These are phyloP conservation scores for Mallateleia sp. DNA, from an alignment of 2,888 invertebrate genomes.

Conservation along the genomic window DNA sequence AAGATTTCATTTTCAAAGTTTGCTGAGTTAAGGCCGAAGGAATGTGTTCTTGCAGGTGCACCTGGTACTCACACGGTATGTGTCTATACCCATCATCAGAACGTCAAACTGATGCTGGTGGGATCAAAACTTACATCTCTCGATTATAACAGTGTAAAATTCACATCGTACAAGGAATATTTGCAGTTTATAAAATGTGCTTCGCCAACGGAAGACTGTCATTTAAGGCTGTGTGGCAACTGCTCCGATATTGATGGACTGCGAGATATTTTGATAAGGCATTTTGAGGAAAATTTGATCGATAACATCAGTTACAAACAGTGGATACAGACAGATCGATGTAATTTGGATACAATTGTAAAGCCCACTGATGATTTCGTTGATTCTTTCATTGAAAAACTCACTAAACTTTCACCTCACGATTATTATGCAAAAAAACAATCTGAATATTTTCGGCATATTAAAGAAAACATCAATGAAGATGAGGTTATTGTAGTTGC, in stretches of 20 bases:
- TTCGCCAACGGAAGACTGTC: slow-evolving; percentile 21
- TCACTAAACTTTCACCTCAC: slow-evolving; percentile 64
- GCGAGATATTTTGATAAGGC: not conserved
- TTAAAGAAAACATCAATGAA: slow-evolving; percentile 37
- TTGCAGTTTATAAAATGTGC: slow-evolving; percentile 9
- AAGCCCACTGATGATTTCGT: slow-evolving; percentile 69
- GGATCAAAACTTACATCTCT: slow-evolving; percentile 16
- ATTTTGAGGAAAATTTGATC: slow-evolving; percentile 1
- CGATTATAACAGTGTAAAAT: not conserved
- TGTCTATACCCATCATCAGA: slow-evolving; percentile 21
- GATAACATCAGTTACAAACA: slow-evolving; percentile 67
- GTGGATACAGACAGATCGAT: slow-evolving; percentile 72
- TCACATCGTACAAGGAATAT: slow-evolving; percentile 37
- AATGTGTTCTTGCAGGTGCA: slow-evolving; percentile 1
- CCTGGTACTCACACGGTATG: slow-evolving; percentile 40
- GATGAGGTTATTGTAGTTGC: slow-evolving; percentile 9
- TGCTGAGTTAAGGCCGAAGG: slow-evolving; percentile 22
- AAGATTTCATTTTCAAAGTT: slow-evolving; percentile 43
- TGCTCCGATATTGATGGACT: not conserved
- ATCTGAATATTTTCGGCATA: slow-evolving; percentile 44
- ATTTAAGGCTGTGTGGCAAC: slow-evolving; percentile 37
- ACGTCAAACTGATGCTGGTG: slow-evolving; percentile 23
- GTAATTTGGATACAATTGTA: slow-evolving; percentile 69
- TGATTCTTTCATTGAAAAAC: slow-evolving; percentile 54
- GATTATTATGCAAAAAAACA: slow-evolving; percentile 71